These are phyloP conservation scores for Podilymbus podiceps DNA, from an alignment of 2,113 vertebrate species.

Conservation along the genomic window DNA sequence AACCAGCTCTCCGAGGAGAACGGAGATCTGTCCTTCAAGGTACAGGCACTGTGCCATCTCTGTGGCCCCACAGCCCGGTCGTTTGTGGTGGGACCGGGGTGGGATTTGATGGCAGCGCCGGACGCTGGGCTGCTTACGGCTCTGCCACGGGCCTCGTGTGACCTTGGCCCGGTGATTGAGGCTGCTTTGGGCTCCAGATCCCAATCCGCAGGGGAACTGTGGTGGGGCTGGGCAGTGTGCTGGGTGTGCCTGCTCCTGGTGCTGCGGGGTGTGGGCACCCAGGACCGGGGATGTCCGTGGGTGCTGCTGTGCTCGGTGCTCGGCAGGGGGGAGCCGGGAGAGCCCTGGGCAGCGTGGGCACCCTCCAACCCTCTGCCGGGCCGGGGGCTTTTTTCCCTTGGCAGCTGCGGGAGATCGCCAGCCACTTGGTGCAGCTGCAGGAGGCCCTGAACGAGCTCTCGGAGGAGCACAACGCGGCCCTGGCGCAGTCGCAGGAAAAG, in stretches of 20 bases:
- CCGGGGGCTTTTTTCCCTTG: neutral
- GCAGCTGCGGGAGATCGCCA: constrained; percentile 81
- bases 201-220: rapidly evolving
- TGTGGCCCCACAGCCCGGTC: rapidly evolving
- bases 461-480: constrained; percentile 71
- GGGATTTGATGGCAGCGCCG: neutral
- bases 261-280: neutral
- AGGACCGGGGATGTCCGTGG: neutral
- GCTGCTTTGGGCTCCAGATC: neutral
- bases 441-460: constrained; percentile 78
- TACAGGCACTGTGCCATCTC: neutral
- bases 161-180: neutral
- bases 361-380: neutral
- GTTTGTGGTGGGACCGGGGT: neutral
- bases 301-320: neutral
- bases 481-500: constrained; percentile 70
- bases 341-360: neutral
- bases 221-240: neutral
- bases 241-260: too few species aligned
- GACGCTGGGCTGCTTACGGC: neutral
- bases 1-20: constrained; percentile 86
- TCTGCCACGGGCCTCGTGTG: rapidly evolving
- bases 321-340: neutral
- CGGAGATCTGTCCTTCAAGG: constrained; percentile 86
- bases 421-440: constrained; percentile 77